A percentile compares a stretch with the other conserved stretches of the same genome.
Conservation (phyloP, 2,113 vertebrate species). For the Aplodontia rufa region DNA sequence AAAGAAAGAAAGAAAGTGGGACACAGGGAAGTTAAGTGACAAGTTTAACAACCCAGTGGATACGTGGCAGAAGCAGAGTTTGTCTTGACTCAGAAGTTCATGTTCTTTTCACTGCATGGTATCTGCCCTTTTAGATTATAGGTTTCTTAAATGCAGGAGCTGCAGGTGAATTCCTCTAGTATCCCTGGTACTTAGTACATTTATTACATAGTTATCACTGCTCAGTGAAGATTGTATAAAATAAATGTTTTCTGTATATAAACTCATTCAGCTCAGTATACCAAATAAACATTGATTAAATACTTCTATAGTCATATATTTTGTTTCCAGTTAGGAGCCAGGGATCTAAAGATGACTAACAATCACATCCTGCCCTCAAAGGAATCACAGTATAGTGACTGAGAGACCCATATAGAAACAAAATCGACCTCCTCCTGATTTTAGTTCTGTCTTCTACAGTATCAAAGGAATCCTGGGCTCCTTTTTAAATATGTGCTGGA, state of each 20-base stretch:
- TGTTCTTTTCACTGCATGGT: neutral
- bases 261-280: neutral
- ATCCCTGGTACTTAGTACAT: neutral
- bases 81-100: slow-evolving; percentile 7
- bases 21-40: neutral
- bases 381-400: neutral
- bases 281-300: neutral
- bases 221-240: neutral
- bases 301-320: neutral
- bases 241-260: neutral
- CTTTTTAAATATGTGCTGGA: neutral
- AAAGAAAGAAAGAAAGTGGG: neutral
- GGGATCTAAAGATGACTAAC: neutral
- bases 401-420: neutral
- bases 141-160: neutral
- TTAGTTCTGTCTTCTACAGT: neutral
- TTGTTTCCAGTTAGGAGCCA: neutral
- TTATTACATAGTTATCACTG: neutral
- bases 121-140: neutral
- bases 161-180: neutral
- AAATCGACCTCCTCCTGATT: neutral
- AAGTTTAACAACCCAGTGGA: neutral
- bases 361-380: neutral
- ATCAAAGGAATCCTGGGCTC: neutral
- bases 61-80: neutral